Conservation (phyloP, 1,140 invertebrate species). For the Pseudobourletiella spinata region DNA sequence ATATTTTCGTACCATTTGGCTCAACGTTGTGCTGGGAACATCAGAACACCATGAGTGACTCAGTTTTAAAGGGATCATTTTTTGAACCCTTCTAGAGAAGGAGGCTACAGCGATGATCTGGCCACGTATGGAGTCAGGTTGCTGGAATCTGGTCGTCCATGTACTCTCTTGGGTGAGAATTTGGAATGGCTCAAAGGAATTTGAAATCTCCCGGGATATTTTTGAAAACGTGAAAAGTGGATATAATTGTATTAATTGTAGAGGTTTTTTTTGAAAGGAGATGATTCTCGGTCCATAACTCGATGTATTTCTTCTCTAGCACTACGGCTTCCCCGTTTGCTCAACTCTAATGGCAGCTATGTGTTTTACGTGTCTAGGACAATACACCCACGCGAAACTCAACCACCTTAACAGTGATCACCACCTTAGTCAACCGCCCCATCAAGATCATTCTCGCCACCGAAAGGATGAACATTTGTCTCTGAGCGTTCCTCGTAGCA, state of each 20-base stretch:
- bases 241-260: too few species aligned
- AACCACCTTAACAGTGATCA: too few species aligned
- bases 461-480: slow-evolving; percentile 96
- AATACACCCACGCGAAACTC: too few species aligned
- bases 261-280: slow-evolving; percentile 44
- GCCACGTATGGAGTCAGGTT: slow-evolving; percentile 59
- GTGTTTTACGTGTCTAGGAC: too few species aligned
- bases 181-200: too few species aligned
- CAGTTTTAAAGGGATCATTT: too few species aligned
- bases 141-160: slow-evolving; percentile 64
- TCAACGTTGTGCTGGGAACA: slow-evolving; percentile 59
- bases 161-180: slow-evolving; percentile 60
- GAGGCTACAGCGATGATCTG: slow-evolving; percentile 54
- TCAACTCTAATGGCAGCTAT: slow-evolving; percentile 55
- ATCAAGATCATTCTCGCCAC: slow-evolving; percentile 93
- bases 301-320: slow-evolving; percentile 54
- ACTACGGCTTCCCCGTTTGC: slow-evolving; percentile 57
- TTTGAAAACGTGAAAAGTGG: too few species aligned
- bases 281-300: slow-evolving; percentile 60
- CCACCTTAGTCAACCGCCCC: slow-evolving; percentile 85
- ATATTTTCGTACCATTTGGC: slow-evolving; percentile 53
- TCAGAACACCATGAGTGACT: too few species aligned
- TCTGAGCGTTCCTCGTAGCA: slow-evolving; percentile 93
- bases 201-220: too few species aligned
- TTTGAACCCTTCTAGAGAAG: slow-evolving; percentile 60